Percentiles rank a stretch among this genome's conserved stretches.
These are phyloP conservation scores for Melanostoma mellinum DNA, from an alignment of 2,888 invertebrate genomes.

Conservation along the genomic window DNA sequence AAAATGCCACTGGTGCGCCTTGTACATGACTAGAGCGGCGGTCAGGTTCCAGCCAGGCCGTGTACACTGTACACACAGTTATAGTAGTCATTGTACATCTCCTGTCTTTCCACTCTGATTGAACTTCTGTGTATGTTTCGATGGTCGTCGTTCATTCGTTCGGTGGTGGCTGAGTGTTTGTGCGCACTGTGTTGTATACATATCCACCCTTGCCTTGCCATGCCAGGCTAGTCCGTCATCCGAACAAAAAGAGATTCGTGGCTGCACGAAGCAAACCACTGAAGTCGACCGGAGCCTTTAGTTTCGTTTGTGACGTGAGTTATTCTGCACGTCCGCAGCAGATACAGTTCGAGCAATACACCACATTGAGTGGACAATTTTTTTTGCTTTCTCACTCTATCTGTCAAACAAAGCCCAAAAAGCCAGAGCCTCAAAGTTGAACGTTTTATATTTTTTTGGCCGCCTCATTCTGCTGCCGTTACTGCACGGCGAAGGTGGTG, in stretches of 20 bases:
- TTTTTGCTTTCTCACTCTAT: slow-evolving; percentile 49
- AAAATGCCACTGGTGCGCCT: slow-evolving; percentile 82
- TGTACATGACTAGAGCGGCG: slow-evolving; percentile 81
- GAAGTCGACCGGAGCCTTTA: slow-evolving; percentile 76
- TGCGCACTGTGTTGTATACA: slow-evolving; percentile 45
- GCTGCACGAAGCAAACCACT: slow-evolving; percentile 70
- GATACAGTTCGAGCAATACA: slow-evolving; percentile 62
- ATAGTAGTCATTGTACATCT: slow-evolving; percentile 32
- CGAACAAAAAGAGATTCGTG: slow-evolving; percentile 52
- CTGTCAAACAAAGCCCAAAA: slow-evolving; percentile 47
- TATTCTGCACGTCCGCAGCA: slow-evolving; percentile 81
- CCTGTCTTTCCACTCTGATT: slow-evolving; percentile 17
- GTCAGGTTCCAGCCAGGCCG: slow-evolving; percentile 79
- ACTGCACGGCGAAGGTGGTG: slow-evolving; percentile 69
- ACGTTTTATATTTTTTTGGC: slow-evolving; percentile 61
- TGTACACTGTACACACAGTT: slow-evolving; percentile 64
- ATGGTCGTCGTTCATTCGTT: slow-evolving; percentile 74
- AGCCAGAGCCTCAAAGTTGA: slow-evolving; percentile 49
- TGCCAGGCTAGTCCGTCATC: slow-evolving; percentile 38
- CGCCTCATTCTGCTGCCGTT: slow-evolving; percentile 71
- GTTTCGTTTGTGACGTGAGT: slow-evolving; percentile 83
- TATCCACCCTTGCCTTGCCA: slow-evolving; percentile 66
- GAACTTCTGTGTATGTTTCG: slow-evolving; percentile 34
- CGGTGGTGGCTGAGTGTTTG: slow-evolving; percentile 28
- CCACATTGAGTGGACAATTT: slow-evolving; percentile 48